Base-by-base conservation (phyloP, 2,797 vertebrate species). In the Myotis myotis region DNA sequence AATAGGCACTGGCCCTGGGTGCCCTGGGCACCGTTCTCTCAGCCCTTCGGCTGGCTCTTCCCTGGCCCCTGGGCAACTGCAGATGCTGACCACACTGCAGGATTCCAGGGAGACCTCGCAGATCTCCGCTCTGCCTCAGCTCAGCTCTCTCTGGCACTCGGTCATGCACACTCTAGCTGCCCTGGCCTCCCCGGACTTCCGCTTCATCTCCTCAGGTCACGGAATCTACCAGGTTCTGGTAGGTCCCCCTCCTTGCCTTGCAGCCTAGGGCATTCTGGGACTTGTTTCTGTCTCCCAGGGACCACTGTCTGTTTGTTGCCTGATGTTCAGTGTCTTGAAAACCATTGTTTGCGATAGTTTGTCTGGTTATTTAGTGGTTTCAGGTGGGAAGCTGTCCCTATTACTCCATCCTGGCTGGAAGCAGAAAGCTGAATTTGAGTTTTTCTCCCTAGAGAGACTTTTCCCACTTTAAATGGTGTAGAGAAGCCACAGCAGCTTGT, bases 311-410 rank as follows among this genome's bases (percentile, higher is more conserved):
- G 55, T 82, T 41, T 71, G 64, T 57, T 36, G 84, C 76, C 47
- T 57, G 76, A 16, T 53, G 28, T 57, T 72, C 62, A 53, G 22
- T 41, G 60, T 91, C 68, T 75, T 36, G 15, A 82, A 64, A 89
- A 49, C 53, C 57, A 10, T 15, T 36, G 53, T 93, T 75, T 96
- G 41, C 25, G 33, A 75, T 88, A 66, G 92, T 94, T 94, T 71
- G 88, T 95, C 94, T 96, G 80, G 75, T 83, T 96, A 30, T 83
- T 83, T 62, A 87, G 94, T 95, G 86, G 91, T 91, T 95, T 93
- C 0, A 20, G 70, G 91, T 84, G 66, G 93, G 83, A 91, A 22
- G 47, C 79, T 88, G 83, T 83, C 76, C 60, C 75, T 93, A 66
- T 87, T 79, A 72, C 51, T 84, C 71, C 79, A 41, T 96, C 60